phyloP scores from a whole-genome alignment of 2,888 invertebrate species.

The Harpagoxenus sublaevis region DNA sequence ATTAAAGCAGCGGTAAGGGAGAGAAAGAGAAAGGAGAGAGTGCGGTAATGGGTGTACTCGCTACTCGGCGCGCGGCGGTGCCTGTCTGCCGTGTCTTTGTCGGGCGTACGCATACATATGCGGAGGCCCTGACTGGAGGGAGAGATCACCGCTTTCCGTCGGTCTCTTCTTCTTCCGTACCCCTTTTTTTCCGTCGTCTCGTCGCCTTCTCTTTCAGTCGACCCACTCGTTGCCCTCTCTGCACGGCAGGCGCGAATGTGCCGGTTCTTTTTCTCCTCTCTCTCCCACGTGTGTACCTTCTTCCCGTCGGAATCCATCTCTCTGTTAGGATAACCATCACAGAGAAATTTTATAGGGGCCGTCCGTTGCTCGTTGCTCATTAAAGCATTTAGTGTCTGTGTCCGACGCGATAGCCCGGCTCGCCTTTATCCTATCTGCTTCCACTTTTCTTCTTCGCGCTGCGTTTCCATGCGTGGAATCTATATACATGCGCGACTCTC shows the following conservation, averaged over 20 bases:
- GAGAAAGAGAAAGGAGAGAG: background rate
- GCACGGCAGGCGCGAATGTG: conserved; percentile 31
- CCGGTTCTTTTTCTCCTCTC: conserved; percentile 7
- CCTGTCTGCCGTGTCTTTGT: conserved; percentile 46
- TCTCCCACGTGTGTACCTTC: background rate
- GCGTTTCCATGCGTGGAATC: conserved; percentile 9
- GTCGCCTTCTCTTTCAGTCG: conserved; percentile 32
- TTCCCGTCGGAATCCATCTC: conserved; percentile 28
- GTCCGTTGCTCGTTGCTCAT: conserved; percentile 68
- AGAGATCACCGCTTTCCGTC: conserved; percentile 47
- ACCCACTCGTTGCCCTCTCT: conserved; percentile 24
- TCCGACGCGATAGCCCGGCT: conserved; percentile 51
- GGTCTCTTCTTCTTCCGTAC: conserved; percentile 33
- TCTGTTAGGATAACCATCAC: conserved; percentile 57
- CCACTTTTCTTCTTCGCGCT: conserved; percentile 28
- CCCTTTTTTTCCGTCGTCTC: conserved; percentile 26
- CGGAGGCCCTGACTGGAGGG: conserved; percentile 33
- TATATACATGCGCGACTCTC: background rate
- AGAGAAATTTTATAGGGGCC: conserved; percentile 69
- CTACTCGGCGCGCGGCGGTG: background rate
- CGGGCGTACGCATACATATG: conserved; percentile 20
- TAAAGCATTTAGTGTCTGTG: conserved; percentile 75
- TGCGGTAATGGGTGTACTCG: conserved; percentile 63
- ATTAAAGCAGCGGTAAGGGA: conserved; percentile 31
- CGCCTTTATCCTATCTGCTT: conserved; percentile 43